Conservation (phyloP, 2,888 invertebrate species). For the Arctia plantaginis region DNA sequence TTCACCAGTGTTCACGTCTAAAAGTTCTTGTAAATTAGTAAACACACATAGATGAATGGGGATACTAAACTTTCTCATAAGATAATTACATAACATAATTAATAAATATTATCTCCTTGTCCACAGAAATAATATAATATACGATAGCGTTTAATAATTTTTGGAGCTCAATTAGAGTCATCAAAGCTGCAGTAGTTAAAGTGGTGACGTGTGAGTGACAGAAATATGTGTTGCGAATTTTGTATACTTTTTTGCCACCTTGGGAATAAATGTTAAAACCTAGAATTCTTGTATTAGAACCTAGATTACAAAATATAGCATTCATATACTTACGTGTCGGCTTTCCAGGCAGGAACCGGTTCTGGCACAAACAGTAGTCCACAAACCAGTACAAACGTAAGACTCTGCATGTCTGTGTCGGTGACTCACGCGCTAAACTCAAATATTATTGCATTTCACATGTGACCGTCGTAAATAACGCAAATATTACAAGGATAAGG, state of each 20-base stretch:
- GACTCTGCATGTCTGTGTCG: slow-evolving; percentile 68
- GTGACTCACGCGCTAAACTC: slow-evolving; percentile 69
- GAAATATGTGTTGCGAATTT: background rate
- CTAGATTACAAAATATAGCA: slow-evolving; percentile 5
- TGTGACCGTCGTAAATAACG: slow-evolving; percentile 49
- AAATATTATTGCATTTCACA: slow-evolving; percentile 50
- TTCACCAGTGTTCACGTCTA: background rate
- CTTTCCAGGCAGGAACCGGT: slow-evolving; percentile 73
- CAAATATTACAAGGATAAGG: slow-evolving; percentile 74
- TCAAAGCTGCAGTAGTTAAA: background rate
- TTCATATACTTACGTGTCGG: slow-evolving; percentile 65
- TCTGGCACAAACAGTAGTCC: slow-evolving; percentile 71
- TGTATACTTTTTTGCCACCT: background rate
- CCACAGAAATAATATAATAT: background rate
- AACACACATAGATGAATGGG: background rate
- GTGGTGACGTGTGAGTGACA: background rate
- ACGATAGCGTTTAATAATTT: background rate
- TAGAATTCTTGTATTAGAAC: background rate
- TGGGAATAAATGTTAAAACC: background rate
- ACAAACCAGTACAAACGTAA: slow-evolving; percentile 66
- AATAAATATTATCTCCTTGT: background rate
- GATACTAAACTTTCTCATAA: background rate
- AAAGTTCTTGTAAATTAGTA: background rate
- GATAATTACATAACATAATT: background rate
- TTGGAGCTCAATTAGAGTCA: background rate